Evolutionary conservation across 2,113 vertebrate species (phyloP).

Genomic region (Hemicordylus capensis): DNA sequence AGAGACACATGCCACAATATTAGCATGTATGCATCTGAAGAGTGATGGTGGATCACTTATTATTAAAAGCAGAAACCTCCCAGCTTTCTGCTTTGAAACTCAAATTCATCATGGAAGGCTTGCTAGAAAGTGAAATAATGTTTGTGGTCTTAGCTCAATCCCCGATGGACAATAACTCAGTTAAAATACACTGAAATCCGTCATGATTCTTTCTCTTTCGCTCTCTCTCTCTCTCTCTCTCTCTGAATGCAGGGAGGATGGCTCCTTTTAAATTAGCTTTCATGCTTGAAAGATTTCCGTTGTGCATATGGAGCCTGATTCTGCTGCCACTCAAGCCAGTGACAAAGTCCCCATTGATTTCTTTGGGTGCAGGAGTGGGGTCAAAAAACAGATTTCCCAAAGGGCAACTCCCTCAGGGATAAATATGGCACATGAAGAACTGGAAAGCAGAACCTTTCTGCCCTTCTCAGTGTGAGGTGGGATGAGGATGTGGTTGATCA

Average conservation of each 20-base stretch:
- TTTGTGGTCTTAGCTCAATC: conserved; percentile 54
- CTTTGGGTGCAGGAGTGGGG: conserved; percentile 11
- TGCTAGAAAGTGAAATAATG: conserved; percentile 42
- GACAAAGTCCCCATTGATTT: conserved; percentile 57
- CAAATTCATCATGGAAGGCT: conserved; percentile 34
- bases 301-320: conserved; percentile 23
- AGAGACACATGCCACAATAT: neutral
- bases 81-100: conserved; percentile 45
- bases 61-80: conserved; percentile 33
- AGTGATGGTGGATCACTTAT: conserved; percentile 21
- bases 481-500: conserved; percentile 3
- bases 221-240: neutral
- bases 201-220: conserved; percentile 19
- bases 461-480: neutral
- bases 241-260: conserved; percentile 52
- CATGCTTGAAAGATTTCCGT: conserved; percentile 60
- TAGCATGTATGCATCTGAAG: neutral
- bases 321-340: conserved; percentile 1
- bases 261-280: conserved; percentile 67
- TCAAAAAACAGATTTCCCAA: conserved; percentile 2
- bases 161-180: conserved; percentile 41
- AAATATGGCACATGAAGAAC: neutral
- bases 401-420: conserved; percentile 26
- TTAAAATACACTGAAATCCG: conserved; percentile 60
- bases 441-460: conserved; percentile 16